These are phyloP conservation scores for Psittacara wagleri DNA, from an alignment of 2,113 vertebrate genomes.

Conservation along the genomic window DNA sequence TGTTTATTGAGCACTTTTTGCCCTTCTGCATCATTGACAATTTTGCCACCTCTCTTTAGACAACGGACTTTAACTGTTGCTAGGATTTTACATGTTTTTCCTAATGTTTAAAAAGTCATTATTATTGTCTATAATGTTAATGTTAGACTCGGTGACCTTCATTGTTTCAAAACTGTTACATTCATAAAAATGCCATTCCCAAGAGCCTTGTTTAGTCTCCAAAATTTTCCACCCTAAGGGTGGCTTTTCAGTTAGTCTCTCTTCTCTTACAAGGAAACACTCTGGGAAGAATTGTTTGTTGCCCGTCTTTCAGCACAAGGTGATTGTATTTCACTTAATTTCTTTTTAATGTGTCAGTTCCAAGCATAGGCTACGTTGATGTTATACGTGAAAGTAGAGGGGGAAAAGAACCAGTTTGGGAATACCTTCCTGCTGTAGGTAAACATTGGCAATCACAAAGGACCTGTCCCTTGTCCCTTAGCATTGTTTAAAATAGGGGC, in stretches of 20 bases:
- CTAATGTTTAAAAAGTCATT: neutral
- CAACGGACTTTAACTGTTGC: neutral
- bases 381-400: neutral
- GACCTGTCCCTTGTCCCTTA: neutral
- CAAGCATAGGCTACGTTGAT: neutral
- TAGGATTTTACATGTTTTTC: slow-evolving; percentile 16
- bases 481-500: neutral
- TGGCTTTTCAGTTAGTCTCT: neutral
- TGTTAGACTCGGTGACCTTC: neutral
- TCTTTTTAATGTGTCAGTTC: neutral
- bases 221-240: neutral
- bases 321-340: neutral
- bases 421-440: neutral
- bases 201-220: neutral
- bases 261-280: neutral
- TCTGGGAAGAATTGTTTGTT: neutral
- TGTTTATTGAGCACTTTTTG: slow-evolving; percentile 43
- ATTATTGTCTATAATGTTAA: neutral
- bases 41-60: neutral
- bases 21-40: slow-evolving; percentile 36
- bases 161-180: neutral
- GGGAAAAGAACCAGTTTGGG: neutral
- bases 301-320: neutral
- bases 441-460: neutral
- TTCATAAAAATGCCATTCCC: neutral